Evolutionary conservation across 2,888 invertebrate genomes (phyloP), one percentile per base, ranked within the genome.

Genomic region (Andricus curvator): DNA sequence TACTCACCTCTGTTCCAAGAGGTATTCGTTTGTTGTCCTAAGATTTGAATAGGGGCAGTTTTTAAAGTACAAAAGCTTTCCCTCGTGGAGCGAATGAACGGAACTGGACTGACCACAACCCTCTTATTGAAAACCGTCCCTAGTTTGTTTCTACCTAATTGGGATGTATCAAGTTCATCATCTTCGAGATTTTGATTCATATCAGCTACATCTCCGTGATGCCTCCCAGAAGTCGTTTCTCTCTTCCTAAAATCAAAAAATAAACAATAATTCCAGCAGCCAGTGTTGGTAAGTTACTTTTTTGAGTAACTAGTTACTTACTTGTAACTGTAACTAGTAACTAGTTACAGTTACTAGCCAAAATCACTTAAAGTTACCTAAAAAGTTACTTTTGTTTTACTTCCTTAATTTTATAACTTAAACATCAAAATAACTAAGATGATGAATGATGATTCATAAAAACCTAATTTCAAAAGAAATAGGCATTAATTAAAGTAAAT

Each of bases 51-150:
- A 2, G 92, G 91, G n/a, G 90, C 90, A 15, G 88, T 91, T 83
- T 88, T 88, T 79, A 92, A 84, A 13, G 92, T 92, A n/a, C 89
- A 89, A 78, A 92, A 92, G 81, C 92, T 92, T 86, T 92, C 91
- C 60, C 88, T 88, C 3, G 91, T 91, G 8, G 90, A 90, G 33
- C 90, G 85, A 29, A 89, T 85, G 82, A 89, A 92, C 77, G 92
- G 92, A 77, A 92, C 91, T 51, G 92, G 91, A 78, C 91, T 92
- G 41, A 92, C 92, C 13, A 92, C 89, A 79, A 92, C 89, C 80
- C 88, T 92, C 81, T 92, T 90, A 51, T 90, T 91, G 80, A 92
- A 92, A 77, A 92, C 85, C 37, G 89, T 92, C 9, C 92, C 92
- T 22, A 90, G 88, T 81, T 90, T 92, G 80, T 92, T 92, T 85